Percentiles rank a stretch among this genome's conserved stretches.
These are phyloP conservation scores for Drosophila prolongata DNA, from an alignment of 2,888 invertebrate genomes.

Conservation along the genomic window DNA sequence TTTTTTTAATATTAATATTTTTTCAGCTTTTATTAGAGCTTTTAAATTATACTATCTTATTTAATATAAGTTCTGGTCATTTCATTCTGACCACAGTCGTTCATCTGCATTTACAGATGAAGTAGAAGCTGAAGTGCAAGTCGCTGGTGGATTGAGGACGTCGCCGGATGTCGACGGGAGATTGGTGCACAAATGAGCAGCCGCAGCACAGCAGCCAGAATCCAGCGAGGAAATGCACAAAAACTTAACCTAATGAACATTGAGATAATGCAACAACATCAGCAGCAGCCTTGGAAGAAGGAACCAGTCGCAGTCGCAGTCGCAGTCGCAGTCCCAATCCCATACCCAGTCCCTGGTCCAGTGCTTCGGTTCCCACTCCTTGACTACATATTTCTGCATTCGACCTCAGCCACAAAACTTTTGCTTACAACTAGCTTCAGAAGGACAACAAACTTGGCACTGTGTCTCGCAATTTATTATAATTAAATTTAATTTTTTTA, in stretches of 20 bases:
- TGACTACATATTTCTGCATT: slow-evolving; percentile 68
- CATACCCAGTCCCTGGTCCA: slow-evolving; percentile 10
- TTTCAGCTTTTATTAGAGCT: too few relatives aligned
- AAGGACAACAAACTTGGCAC: slow-evolving; percentile 28
- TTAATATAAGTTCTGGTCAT: too few relatives aligned
- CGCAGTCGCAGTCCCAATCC: background rate
- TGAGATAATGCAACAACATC: slow-evolving; percentile 78
- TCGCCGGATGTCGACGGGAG: slow-evolving; percentile 72
- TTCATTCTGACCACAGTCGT: background rate
- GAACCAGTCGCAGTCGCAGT: slow-evolving; percentile 3
- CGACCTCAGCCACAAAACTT: slow-evolving; percentile 75
- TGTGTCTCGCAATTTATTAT: background rate
- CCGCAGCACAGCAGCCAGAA: slow-evolving; percentile 25
- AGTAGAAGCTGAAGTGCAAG: slow-evolving; percentile 61
- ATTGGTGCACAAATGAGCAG: slow-evolving; percentile 76
- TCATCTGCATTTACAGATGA: slow-evolving; percentile 49
- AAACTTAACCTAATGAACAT: slow-evolving; percentile 81
- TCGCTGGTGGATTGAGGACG: slow-evolving; percentile 31
- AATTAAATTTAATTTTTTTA: background rate
- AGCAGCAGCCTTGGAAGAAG: slow-evolving; percentile 11
- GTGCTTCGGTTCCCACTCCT: background rate
- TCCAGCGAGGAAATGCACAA: slow-evolving; percentile 74
- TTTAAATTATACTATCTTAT: too few relatives aligned
- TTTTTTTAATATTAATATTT: too few relatives aligned
- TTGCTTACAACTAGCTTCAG: slow-evolving; percentile 55